Evolutionary conservation across 1,140 invertebrate genomes (phyloP).

Genomic region (Agraylea sexmaculata): DNA sequence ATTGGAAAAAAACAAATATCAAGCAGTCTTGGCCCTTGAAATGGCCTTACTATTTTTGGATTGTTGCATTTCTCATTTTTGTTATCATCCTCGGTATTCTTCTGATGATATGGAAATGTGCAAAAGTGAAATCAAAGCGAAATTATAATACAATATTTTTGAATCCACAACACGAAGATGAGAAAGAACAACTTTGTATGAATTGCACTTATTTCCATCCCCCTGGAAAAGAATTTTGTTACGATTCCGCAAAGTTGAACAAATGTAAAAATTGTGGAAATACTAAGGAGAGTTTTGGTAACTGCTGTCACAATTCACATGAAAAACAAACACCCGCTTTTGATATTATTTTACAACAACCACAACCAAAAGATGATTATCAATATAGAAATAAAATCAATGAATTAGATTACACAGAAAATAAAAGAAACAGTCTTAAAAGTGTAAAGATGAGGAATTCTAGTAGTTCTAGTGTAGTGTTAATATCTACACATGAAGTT

Average conservation of each 20-base stretch:
- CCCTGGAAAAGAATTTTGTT: slow-evolving; percentile 9
- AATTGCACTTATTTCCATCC: slow-evolving; percentile 15
- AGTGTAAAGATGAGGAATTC: slow-evolving; percentile 12
- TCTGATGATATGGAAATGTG: slow-evolving; percentile 12
- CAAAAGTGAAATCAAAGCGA: slow-evolving; percentile 5
- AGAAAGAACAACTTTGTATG: slow-evolving; percentile 14
- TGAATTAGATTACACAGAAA: no score
- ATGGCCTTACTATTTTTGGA: slow-evolving; percentile 16
- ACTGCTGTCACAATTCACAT: slow-evolving; percentile 18
- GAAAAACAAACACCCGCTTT: slow-evolving; percentile 6
- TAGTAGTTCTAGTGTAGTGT: slow-evolving; percentile 12
- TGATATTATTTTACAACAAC: slow-evolving; percentile 14
- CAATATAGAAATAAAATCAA: background rate
- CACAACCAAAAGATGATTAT: slow-evolving; percentile 12
- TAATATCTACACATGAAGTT: slow-evolving; percentile 15
- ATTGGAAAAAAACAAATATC: background rate
- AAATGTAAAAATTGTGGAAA: slow-evolving; percentile 15
- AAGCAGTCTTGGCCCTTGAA: slow-evolving; percentile 3
- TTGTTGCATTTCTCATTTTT: slow-evolving; percentile 13
- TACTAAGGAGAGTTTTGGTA: slow-evolving; percentile 14
- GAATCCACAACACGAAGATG: slow-evolving; percentile 17
- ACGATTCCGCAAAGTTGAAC: slow-evolving; percentile 1
- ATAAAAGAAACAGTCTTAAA: slow-evolving; percentile 17
- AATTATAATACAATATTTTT: slow-evolving; percentile 14
- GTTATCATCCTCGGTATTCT: slow-evolving; percentile 12